Conservation (phyloP, 2,888 invertebrate genomes). For the Ophion obscuratus region DNA sequence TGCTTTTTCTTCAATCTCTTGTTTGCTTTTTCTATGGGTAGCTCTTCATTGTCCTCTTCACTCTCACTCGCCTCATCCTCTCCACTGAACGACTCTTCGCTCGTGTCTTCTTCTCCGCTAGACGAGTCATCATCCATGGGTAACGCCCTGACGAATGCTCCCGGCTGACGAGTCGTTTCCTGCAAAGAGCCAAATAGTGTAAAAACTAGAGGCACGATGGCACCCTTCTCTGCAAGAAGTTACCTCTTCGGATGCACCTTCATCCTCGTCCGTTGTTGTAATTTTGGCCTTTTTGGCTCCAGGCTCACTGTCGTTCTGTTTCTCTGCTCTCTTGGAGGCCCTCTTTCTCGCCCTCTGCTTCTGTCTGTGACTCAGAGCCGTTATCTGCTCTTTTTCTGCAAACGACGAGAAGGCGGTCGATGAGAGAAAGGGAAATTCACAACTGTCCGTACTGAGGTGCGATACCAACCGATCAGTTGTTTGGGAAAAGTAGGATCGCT, state of each 20-base stretch:
- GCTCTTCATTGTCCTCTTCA: slow-evolving; percentile 87
- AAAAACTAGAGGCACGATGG: neutral
- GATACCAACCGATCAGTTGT: slow-evolving; percentile 84
- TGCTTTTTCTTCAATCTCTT: slow-evolving; percentile 91
- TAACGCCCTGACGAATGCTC: slow-evolving; percentile 63
- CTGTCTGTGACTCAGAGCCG: slow-evolving; percentile 89
- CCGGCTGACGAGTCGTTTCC: slow-evolving; percentile 76
- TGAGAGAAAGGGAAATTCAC: slow-evolving; percentile 21
- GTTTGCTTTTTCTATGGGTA: slow-evolving; percentile 95
- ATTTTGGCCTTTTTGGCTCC: slow-evolving; percentile 57
- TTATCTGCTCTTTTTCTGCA: slow-evolving; percentile 83
- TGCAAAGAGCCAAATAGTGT: slow-evolving; percentile 55
- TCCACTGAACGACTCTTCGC: slow-evolving; percentile 81
- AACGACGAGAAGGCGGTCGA: neutral
- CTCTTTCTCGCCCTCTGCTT: slow-evolving; percentile 89
- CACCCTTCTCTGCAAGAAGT: neutral
- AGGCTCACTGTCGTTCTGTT: slow-evolving; percentile 68
- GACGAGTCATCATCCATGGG: slow-evolving; percentile 42
- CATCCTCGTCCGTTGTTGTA: slow-evolving; percentile 46
- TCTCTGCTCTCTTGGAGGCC: slow-evolving; percentile 74
- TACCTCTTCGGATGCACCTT: slow-evolving; percentile 60
- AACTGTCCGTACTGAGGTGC: neutral
- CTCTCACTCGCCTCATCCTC: slow-evolving; percentile 81
- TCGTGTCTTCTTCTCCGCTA: slow-evolving; percentile 80
- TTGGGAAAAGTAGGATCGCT: slow-evolving; percentile 90